Conservation (phyloP, 1,140 invertebrate species). For the Potamilus streckersoni region DNA sequence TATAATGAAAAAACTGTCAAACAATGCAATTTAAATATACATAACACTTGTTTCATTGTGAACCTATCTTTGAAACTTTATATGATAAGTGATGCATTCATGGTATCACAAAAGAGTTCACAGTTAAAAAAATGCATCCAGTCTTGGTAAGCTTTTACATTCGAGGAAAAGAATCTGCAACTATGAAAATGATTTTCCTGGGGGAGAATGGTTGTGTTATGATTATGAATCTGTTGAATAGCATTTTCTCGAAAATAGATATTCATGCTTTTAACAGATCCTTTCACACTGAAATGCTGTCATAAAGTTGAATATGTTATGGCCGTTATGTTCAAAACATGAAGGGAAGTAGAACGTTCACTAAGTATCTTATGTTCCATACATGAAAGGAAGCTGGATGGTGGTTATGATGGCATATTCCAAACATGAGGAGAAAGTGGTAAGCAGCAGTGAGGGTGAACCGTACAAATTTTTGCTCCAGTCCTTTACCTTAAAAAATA, state of each 20-base stretch:
- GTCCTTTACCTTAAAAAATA: too few species aligned
- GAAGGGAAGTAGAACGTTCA: too few species aligned
- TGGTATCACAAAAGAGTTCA: conserved; percentile 5
- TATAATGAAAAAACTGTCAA: too few species aligned
- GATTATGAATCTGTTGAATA: conserved; percentile 4
- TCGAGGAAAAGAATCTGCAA: background rate
- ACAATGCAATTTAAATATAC: too few species aligned
- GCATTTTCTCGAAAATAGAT: background rate
- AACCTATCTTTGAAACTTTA: background rate
- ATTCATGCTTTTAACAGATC: background rate
- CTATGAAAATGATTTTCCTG: conserved; percentile 1
- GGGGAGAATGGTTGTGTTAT: background rate
- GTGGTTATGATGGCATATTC: too few species aligned
- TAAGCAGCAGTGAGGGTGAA: too few species aligned
- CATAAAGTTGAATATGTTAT: background rate
- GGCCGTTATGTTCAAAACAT: too few species aligned
- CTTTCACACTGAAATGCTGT: conserved; percentile 1
- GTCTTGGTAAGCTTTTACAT: conserved; percentile 6
- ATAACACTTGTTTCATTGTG: too few species aligned
- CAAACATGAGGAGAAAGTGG: too few species aligned
- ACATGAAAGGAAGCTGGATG: too few species aligned
- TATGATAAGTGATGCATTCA: background rate
- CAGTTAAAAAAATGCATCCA: conserved; percentile 3
- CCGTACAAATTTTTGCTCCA: too few species aligned
- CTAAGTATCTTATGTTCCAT: too few species aligned